These are phyloP conservation scores for Zelostemma sp. DNA, from an alignment of 1,140 invertebrate species.

Conservation along the genomic window DNA sequence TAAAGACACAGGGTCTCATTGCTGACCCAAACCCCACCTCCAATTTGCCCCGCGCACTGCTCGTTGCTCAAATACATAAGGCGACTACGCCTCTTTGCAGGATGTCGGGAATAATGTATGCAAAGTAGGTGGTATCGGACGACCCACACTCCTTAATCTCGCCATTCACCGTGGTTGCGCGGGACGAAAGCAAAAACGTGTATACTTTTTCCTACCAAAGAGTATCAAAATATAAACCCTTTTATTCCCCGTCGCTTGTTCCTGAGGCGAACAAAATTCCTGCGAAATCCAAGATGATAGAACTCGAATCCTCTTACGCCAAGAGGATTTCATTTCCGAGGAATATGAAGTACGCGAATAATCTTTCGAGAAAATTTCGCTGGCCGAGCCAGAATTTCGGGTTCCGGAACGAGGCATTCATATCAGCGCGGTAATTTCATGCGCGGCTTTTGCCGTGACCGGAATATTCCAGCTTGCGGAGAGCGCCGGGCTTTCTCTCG, in stretches of 20 bases:
- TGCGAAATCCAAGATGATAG: constrained; percentile 12
- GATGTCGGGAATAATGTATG: constrained; percentile 53
- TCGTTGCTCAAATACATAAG: constrained; percentile 31
- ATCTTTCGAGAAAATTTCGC: no score
- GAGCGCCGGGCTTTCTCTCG: constrained; percentile 39
- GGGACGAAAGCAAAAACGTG: constrained; percentile 33
- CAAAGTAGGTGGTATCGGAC: constrained; percentile 56
- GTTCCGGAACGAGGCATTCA: no score
- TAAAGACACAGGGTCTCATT: constrained; percentile 28
- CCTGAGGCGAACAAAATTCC: constrained; percentile 8
- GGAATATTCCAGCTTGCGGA: constrained; percentile 12
- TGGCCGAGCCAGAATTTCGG: no score
- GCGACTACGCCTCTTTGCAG: constrained; percentile 26
- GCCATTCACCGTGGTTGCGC: constrained; percentile 50
- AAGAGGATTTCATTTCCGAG: no score
- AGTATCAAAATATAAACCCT: constrained; percentile 3
- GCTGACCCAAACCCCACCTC: constrained; percentile 24
- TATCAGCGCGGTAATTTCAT: constrained; percentile 25
- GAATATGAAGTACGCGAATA: no score
- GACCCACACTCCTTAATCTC: constrained; percentile 49
- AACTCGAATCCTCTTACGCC: no score
- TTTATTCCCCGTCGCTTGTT: not conserved
- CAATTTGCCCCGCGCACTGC: constrained; percentile 44
- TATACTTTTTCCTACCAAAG: constrained; percentile 24
- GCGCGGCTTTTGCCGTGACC: constrained; percentile 10